phyloP scores from a whole-genome alignment of 2,888 invertebrate genomes.

The Agrotis segetum region DNA sequence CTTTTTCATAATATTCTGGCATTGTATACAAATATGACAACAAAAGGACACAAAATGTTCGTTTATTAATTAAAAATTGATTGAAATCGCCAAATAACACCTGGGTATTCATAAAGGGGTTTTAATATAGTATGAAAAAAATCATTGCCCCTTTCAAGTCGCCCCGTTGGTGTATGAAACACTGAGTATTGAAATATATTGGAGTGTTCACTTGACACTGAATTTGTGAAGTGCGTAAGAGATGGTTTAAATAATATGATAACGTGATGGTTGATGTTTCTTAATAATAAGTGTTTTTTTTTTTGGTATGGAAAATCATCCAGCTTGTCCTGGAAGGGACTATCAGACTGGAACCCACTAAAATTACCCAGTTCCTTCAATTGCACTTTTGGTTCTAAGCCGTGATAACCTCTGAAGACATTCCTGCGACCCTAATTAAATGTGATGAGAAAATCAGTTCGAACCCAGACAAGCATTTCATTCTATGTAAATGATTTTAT shows the following conservation, averaged over 20 bases:
- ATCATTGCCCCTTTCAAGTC: conserved; percentile 10
- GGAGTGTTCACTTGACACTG: conserved; percentile 3
- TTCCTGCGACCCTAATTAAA: too few species aligned
- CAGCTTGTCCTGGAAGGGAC: too few species aligned
- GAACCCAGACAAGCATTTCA: too few species aligned
- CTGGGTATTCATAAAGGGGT: conserved; percentile 34
- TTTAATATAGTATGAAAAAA: conserved; percentile 10
- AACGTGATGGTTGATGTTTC: too few species aligned
- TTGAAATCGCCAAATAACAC: conserved; percentile 49
- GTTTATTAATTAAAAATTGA: conserved; percentile 57
- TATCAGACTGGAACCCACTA: too few species aligned
- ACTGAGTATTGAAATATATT: conserved; percentile 2
- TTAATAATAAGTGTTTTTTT: too few species aligned
- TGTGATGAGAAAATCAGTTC: too few species aligned
- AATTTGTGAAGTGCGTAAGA: neutral
- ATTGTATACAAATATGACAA: conserved; percentile 30
- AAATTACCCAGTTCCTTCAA: too few species aligned
- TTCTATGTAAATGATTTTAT: too few species aligned
- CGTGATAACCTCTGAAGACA: too few species aligned
- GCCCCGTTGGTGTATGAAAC: neutral
- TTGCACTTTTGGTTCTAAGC: too few species aligned
- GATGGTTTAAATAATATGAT: neutral
- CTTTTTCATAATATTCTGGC: conserved; percentile 28
- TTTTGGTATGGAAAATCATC: too few species aligned
- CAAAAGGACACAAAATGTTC: conserved; percentile 50